Evolutionary conservation across 2,113 vertebrate genomes (phyloP), one percentile per base, ranked within the genome.

Genomic region (Asarcornis scutulata): DNA sequence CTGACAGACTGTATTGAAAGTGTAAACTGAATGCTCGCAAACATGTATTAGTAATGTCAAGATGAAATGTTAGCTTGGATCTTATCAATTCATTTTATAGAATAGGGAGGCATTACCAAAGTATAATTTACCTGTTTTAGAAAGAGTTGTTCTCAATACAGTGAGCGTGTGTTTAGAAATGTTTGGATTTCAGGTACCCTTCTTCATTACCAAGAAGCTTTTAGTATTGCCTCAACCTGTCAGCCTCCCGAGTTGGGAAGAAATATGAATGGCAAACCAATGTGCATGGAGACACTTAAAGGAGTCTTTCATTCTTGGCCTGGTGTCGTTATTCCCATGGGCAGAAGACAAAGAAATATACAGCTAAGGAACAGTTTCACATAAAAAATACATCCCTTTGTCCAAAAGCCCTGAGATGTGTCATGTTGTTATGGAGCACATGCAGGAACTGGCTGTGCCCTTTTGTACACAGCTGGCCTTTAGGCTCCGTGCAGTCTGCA

Each of bases 361-460:
- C 82, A 86, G 64, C 68, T 78, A 76, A 84, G 69, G 83, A 96
- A 91, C 62, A 93, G 88, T 92, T 95, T 94, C 86, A 86, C 93
- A 93, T 85, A 42, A 96, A 95, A 96, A 93, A 96, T 86, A 72
- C 69, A 88, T 96, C 90, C 69, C 66, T 91, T 90, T 69, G 6
- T 95, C 90, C 90, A 78, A 84, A 81, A 94, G 69, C 80, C 83
- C 93, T 92, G 83, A 59, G 3, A 93, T 76, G 91, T 96, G 95
- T 96, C 93, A 89, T 18, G 56, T 90, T 95, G 88, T 91, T 96
- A 82, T 23, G 73, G 83, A 94, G 95, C 5, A 2, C 48, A 10
- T 86, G 74, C 95, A 95, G 96, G 96, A 96, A 96, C 95, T 96
- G 96, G 95, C 92, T 88, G 88, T 97, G 96, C 96, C 96, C 96